Percentiles rank a stretch among this genome's conserved stretches.
Evolutionary conservation across 2,888 invertebrate species (phyloP).

Genomic region (Proisotoma minuta): DNA sequence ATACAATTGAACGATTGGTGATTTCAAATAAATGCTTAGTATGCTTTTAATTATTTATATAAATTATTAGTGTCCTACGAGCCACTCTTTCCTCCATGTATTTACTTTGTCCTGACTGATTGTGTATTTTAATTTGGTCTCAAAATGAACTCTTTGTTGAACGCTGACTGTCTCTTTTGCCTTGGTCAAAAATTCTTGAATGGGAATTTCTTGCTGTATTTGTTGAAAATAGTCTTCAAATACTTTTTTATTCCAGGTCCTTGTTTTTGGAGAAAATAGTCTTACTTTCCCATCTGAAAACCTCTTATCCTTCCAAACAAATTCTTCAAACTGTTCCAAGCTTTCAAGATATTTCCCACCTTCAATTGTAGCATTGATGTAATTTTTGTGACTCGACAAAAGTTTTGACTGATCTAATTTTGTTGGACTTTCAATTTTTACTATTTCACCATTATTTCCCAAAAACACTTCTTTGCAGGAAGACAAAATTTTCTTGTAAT

Average conservation of each 20-base stretch:
- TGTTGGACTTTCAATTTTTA: not conserved
- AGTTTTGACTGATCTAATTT: not conserved
- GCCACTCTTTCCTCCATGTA: not conserved
- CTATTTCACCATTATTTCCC: not conserved
- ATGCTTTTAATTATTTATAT: no score
- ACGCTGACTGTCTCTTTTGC: no score
- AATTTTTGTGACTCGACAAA: not conserved
- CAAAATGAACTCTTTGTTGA: no score
- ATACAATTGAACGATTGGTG: no score
- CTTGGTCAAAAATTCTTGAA: no score
- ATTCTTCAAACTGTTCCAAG: not conserved
- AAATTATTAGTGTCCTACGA: no score
- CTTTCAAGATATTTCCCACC: not conserved
- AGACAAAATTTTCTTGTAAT: slow-evolving; percentile 3
- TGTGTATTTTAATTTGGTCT: no score
- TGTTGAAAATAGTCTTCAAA: not conserved
- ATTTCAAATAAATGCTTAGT: no score
- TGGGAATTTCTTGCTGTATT: no score
- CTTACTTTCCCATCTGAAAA: not conserved
- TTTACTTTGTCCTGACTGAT: not conserved
- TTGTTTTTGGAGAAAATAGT: not conserved
- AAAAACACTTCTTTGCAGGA: not conserved
- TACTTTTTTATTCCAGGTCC: not conserved
- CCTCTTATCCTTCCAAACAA: not conserved
- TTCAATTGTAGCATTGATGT: not conserved